Percentiles rank a stretch among this genome's conserved stretches.
Conservation (phyloP, 2,113 vertebrate species). For the Microcebus ravelobensis region DNA sequence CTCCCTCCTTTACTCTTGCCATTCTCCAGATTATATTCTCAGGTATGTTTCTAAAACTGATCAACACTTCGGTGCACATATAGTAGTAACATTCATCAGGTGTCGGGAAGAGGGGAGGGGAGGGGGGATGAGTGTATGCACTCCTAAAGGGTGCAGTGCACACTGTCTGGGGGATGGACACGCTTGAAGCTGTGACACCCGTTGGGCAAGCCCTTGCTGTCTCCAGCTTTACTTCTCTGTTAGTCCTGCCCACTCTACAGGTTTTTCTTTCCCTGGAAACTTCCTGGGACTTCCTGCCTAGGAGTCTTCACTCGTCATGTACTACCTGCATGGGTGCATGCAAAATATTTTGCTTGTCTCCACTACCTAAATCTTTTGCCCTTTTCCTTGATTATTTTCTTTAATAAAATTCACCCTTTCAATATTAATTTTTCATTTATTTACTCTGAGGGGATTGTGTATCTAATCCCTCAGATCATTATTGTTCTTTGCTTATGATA, state of each 20-base stretch:
- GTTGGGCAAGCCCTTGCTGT: not conserved
- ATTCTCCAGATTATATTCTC: not conserved
- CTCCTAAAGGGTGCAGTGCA: no score
- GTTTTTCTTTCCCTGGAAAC: not conserved
- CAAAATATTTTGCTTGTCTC: not conserved
- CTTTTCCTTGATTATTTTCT: not conserved
- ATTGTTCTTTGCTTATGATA: not conserved
- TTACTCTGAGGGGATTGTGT: not conserved
- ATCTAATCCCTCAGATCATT: not conserved
- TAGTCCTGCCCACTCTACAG: rapidly evolving
- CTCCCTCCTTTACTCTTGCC: rapidly evolving
- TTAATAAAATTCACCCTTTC: not conserved
- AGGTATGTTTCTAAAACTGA: not conserved
- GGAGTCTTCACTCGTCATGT: rapidly evolving
- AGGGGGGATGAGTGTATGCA: no score
- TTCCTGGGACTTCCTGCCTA: not conserved
- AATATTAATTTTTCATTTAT: not conserved
- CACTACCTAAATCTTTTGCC: not conserved
- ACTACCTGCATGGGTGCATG: not conserved
- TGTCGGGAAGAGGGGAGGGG: no score
- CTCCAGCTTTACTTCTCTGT: rapidly evolving
- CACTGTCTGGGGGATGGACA: no score
- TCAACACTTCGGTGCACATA: no score
- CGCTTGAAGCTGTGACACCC: no score
- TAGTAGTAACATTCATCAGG: no score